These are phyloP conservation scores for Ascidia mentula DNA, from an alignment of 23 tunicate species.

Conservation along the genomic window DNA sequence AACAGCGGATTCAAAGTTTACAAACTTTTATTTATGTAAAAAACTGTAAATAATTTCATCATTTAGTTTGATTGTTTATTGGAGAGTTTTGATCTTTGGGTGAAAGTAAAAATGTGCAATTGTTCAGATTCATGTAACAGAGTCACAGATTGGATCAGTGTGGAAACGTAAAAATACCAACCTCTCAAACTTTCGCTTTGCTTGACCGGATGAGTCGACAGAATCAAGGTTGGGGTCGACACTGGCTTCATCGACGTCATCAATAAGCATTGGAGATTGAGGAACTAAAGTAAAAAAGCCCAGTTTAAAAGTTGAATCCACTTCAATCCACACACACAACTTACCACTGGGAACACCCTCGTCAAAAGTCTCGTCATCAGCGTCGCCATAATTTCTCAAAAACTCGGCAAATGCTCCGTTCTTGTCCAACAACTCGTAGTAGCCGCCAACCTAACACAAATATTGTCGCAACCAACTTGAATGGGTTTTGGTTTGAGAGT, in stretches of 20 bases:
- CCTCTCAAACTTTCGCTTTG: slow-evolving; percentile 32
- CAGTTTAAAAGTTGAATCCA: background rate
- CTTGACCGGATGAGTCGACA: background rate
- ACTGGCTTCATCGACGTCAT: slow-evolving; percentile 9
- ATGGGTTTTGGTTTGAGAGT: background rate
- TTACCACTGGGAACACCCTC: background rate
- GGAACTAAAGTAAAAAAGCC: background rate
- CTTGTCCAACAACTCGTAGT: slow-evolving; percentile 45
- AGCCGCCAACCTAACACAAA: slow-evolving; percentile 34
- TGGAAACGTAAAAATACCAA: background rate
- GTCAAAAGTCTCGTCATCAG: slow-evolving; percentile 25
- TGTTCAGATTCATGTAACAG: no score
- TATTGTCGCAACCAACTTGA: no score
- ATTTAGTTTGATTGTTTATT: no score
- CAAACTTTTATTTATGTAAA: no score
- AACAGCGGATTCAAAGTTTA: no score
- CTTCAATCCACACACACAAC: background rate
- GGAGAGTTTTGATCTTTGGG: no score
- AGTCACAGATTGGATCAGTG: no score
- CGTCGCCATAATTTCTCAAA: slow-evolving; percentile 40
- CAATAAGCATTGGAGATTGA: background rate
- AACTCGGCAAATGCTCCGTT: slow-evolving; percentile 81
- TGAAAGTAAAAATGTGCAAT: no score
- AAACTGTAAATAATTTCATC: no score
- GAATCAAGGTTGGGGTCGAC: slow-evolving; percentile 11